Evolutionary conservation across 23 tunicate species (phyloP), one percentile per base, ranked within the genome.

Genomic region (Ascidia mentula): DNA sequence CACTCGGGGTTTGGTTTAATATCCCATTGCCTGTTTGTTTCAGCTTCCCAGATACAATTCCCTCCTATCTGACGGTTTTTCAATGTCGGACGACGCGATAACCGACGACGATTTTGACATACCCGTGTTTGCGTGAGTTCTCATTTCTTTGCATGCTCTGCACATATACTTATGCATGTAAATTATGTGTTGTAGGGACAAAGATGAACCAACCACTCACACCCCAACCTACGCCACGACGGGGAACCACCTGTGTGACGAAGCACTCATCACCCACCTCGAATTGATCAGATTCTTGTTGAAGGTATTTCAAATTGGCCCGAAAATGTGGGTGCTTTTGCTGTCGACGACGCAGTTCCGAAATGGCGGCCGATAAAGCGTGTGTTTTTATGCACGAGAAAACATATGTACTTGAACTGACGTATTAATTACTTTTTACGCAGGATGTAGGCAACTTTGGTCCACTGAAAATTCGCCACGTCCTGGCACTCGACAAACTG

Each of bases 381-480:
- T n/a, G n/a, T n/a, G n/a, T n/a, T n/a, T n/a, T n/a, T n/a, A n/a
- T n/a, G n/a, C n/a, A n/a, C n/a, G n/a, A n/a, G n/a, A n/a, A n/a
- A n/a, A n/a, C n/a, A n/a, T n/a, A n/a, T n/a, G n/a, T n/a, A n/a
- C n/a, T n/a, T n/a, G n/a, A n/a, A n/a, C n/a, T n/a, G n/a, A n/a
- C n/a, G n/a, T n/a, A n/a, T 28, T 3, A 53, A 4, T 4, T 32
- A 28, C 31, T 77, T 77, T 8, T 6, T 73, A 4, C 73, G 24
- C 59, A 93, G 98, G 82, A 93, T 53, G 77, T 93, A 72, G 92
- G 98, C 0, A 45, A 38, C 4, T 84, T 71, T 40, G 98, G 94
- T 9, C 92, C 92, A 36, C 83, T 93, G 18, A 88, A 85, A 76
- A 89, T 93, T 0, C 75, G 72, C 18, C 89, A 93, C 70, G 34